phyloP scores from a whole-genome alignment of 2,888 invertebrate genomes.

The Tiliacea aurago region DNA sequence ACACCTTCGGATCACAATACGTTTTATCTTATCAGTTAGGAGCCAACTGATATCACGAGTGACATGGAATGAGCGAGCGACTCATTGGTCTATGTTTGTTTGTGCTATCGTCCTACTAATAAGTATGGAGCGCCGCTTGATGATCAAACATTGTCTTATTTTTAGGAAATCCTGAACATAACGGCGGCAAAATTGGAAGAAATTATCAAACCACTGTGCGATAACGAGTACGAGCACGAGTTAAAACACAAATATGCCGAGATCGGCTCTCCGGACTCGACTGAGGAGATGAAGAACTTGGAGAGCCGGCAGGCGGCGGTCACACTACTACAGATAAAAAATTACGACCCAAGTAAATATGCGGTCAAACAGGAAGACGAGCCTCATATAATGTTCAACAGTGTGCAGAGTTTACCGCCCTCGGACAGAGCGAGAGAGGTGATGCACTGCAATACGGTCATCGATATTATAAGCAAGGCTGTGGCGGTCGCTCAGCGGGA shows the following conservation, averaged over 20 bases:
- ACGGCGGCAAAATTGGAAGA: constrained; percentile 91
- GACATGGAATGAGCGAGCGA: constrained; percentile 79
- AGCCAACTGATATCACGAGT: constrained; percentile 83
- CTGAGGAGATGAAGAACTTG: constrained; percentile 89
- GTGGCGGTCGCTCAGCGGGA: constrained; percentile 89
- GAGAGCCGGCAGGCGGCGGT: constrained; percentile 89
- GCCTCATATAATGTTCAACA: constrained; percentile 91
- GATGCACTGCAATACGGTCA: constrained; percentile 89
- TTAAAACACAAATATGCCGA: constrained; percentile 84
- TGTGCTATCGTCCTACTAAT: constrained; percentile 82
- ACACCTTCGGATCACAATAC: constrained; percentile 79
- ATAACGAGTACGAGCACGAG: constrained; percentile 79
- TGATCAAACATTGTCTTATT: constrained; percentile 80
- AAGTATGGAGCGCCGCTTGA: constrained; percentile 75
- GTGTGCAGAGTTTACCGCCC: constrained; percentile 90
- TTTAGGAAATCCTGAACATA: constrained; percentile 91
- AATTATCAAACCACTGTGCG: constrained; percentile 88
- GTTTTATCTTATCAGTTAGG: constrained; percentile 86
- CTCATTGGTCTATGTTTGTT: constrained; percentile 84
- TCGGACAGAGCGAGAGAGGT: constrained; percentile 89
- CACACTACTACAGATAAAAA: constrained; percentile 88
- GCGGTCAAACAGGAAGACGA: constrained; percentile 84
- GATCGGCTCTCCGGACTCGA: constrained; percentile 88
- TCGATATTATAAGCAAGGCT: constrained; percentile 89
- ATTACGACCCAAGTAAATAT: constrained; percentile 89